Conservation (phyloP, 2,888 invertebrate species). For the Drosophila anomalipes region DNA sequence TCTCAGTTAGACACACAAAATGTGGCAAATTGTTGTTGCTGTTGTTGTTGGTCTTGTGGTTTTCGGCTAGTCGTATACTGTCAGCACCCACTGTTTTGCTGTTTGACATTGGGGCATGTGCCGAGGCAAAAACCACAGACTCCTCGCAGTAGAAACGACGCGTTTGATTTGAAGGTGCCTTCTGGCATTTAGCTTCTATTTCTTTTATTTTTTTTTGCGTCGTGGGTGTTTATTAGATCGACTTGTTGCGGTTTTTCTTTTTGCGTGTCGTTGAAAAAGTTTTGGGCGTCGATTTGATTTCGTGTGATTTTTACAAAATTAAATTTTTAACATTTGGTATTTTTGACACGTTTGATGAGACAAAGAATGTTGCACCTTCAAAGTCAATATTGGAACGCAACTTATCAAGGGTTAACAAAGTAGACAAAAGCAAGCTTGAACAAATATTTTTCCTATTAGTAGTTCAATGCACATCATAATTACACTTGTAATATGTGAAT, state of each 20-base stretch:
- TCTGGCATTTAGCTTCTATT: slow-evolving; percentile 33
- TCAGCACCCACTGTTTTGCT: slow-evolving; percentile 33
- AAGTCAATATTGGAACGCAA: slow-evolving; percentile 19
- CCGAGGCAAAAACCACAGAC: slow-evolving; percentile 47
- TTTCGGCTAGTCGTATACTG: slow-evolving; percentile 22
- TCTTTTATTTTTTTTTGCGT: slow-evolving; percentile 5
- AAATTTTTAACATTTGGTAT: slow-evolving; percentile 51
- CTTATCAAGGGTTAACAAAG: slow-evolving; percentile 29
- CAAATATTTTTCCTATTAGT: background rate
- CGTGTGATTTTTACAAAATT: slow-evolving; percentile 55
- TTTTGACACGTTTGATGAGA: slow-evolving; percentile 45
- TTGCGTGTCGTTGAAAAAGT: slow-evolving; percentile 31
- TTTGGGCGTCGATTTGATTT: slow-evolving; percentile 56
- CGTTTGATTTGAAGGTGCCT: slow-evolving; percentile 68
- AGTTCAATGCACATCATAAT: background rate
- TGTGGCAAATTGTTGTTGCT: slow-evolving; percentile 53
- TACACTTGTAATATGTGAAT: background rate
- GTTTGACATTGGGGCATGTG: slow-evolving; percentile 41
- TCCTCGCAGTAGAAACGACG: slow-evolving; percentile 28
- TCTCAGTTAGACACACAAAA: slow-evolving; percentile 51
- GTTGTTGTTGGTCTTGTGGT: slow-evolving; percentile 43
- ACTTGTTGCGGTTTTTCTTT: slow-evolving; percentile 62
- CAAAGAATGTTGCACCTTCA: slow-evolving; percentile 33
- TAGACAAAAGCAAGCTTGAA: slow-evolving; percentile 2
- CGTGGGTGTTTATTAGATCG: slow-evolving; percentile 65